Base-by-base conservation (phyloP, 2,113 vertebrate species). In the Porphyrio hochstetteri region DNA sequence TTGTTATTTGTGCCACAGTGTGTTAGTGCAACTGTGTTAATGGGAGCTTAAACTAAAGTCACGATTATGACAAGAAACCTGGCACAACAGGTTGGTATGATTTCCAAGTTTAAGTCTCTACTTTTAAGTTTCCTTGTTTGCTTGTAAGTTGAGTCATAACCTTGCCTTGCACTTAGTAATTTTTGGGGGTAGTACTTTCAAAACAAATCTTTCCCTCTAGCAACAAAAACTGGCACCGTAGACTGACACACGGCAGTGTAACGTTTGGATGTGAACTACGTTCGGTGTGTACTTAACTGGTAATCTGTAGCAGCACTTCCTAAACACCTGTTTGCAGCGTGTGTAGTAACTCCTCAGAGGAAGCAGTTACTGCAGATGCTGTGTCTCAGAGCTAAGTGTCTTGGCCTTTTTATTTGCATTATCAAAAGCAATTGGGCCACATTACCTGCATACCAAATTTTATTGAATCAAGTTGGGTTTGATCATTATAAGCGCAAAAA, bases 81-180 rank as follows among this genome's bases (percentile, higher is more conserved):
- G 92, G 86, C 59, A 33, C 18, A 29, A 70, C 83, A 64, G 35
- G 72, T 59, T 57, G 44, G 48, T 63, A 56, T 75, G 36, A 82
- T 84, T 79, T 91, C 25, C 18, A 53, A 90, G 55, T 81, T 87
- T 81, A 61, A 90, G 65, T 90, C 93, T 88, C 82, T 90, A 75
- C 86, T 95, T 95, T 92, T 92, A 85, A 92, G 87, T 93, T 94
- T 93, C 88, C 92, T 85, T 89, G 93, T 96, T 92, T 91, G 95
- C 70, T 80, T 91, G 77, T 94, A 61, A 46, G 65, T 67, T 55
- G 57, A 76, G 70, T 90, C 91, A 48, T 79, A 89, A 38, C 63
- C 86, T 52, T 71, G 94, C 80, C 82, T 71, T 59, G 92, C 52
- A 64, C 88, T 27, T 72, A 29, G 74, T 29, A 8, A 18, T 40